Percentiles rank a stretch among this genome's conserved stretches.
Evolutionary conservation across 2,797 vertebrate species (phyloP).

Genomic region (Hoplostethus atlanticus): DNA sequence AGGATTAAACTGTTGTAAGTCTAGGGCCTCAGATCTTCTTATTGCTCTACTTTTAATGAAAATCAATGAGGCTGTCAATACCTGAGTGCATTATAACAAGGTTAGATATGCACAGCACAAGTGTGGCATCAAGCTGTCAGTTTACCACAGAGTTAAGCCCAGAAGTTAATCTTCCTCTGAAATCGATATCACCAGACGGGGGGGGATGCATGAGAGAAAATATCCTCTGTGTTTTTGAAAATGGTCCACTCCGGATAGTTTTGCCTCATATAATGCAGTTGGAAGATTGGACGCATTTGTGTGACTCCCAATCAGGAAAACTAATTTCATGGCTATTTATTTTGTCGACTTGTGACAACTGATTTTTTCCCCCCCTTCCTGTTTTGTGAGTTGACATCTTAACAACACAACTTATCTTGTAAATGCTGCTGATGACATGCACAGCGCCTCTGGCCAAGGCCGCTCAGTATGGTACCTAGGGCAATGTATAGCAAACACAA

Average conservation of each 20-base stretch:
- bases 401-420: slow-evolving; percentile 2
- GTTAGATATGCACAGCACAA: slow-evolving; percentile 46
- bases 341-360: background rate
- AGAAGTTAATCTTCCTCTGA: slow-evolving; percentile 30
- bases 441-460: background rate
- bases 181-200: slow-evolving; percentile 17
- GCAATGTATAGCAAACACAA: slow-evolving; percentile 7
- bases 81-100: slow-evolving; percentile 59
- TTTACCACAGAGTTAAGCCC: slow-evolving; percentile 25
- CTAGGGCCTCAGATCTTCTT: background rate
- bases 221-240: background rate
- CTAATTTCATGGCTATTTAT: slow-evolving; percentile 39
- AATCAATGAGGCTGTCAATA: slow-evolving; percentile 67
- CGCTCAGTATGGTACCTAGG: slow-evolving; percentile 7
- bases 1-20: background rate
- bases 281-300: slow-evolving; percentile 10
- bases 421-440: background rate
- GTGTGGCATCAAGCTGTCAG: slow-evolving; percentile 35
- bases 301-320: slow-evolving; percentile 24
- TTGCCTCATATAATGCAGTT: background rate
- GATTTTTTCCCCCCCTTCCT: background rate
- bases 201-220: background rate
- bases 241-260: background rate
- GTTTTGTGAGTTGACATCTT: background rate
- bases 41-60: slow-evolving; percentile 14